Conservation (phyloP, 2,797 vertebrate genomes). For the Eleutherodactylus coqui region DNA sequence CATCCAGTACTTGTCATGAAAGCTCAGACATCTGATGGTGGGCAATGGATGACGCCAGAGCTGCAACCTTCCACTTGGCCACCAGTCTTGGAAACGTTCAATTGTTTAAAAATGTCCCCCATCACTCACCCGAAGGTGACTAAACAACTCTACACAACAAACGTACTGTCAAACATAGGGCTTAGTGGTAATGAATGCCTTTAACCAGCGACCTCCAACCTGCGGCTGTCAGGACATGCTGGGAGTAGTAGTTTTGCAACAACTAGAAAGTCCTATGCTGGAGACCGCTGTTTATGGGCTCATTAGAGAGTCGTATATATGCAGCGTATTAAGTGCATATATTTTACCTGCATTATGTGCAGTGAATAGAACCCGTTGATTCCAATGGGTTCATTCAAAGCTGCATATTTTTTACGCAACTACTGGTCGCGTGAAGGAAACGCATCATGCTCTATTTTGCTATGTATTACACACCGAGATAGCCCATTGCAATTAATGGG, state of each 20-base stretch:
- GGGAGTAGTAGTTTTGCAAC: neutral
- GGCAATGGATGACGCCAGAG: neutral
- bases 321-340: too few relatives aligned
- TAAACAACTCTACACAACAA: too few relatives aligned
- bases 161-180: too few relatives aligned
- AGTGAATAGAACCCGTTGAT: too few relatives aligned
- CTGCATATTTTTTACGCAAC: too few relatives aligned
- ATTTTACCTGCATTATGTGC: too few relatives aligned
- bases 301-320: too few relatives aligned
- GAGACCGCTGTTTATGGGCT: neutral
- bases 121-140: neutral
- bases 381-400: too few relatives aligned
- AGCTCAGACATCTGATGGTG: neutral
- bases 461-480: too few relatives aligned
- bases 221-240: neutral
- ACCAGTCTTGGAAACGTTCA: neutral
- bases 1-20: neutral
- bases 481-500: too few relatives aligned
- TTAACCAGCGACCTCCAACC: neutral
- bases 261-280: neutral
- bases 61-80: neutral
- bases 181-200: neutral
- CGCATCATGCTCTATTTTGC: too few relatives aligned
- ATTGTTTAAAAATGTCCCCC: neutral
- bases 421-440: too few relatives aligned